Percentiles rank a stretch among this genome's conserved stretches.
phyloP scores from a whole-genome alignment of 2,888 invertebrate species.

The Andrena bicolor region DNA sequence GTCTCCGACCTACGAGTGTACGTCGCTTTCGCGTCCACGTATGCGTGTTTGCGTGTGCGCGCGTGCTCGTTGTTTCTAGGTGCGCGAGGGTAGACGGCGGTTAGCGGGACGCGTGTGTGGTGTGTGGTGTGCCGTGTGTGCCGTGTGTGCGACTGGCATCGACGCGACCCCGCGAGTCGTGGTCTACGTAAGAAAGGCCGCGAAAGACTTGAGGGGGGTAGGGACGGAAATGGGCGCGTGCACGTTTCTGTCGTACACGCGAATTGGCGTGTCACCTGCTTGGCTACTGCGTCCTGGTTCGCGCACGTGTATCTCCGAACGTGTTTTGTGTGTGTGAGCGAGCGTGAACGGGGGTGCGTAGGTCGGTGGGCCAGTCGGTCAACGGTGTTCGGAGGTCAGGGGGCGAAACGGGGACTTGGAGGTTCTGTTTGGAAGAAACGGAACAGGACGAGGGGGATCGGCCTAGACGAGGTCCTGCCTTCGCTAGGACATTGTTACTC shows the following conservation, averaged over 20 bases:
- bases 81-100: constrained; percentile 2
- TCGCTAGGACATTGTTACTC: constrained; percentile 82
- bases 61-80: constrained; percentile 1
- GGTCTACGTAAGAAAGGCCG: neutral
- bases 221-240: constrained; percentile 1
- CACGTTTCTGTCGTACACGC: constrained; percentile 6
- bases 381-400: constrained; percentile 37
- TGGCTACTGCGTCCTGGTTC: constrained; percentile 19
- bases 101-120: constrained; percentile 9
- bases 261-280: constrained; percentile 25
- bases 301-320: constrained; percentile 34
- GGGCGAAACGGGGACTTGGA: constrained; percentile 35
- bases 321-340: constrained; percentile 5
- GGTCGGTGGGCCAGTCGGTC: constrained; percentile 33
- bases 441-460: constrained; percentile 78
- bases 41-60: constrained; percentile 10
- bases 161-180: constrained; percentile 21
- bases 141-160: neutral
- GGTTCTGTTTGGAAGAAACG: constrained; percentile 70
- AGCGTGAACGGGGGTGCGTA: constrained; percentile 42
- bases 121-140: too few species aligned
- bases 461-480: constrained; percentile 78
- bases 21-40: constrained; percentile 28
- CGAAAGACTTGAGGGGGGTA: neutral
- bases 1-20: constrained; percentile 32